Evolutionary conservation across 2,888 invertebrate genomes (phyloP), one percentile per base, ranked within the genome.

Genomic region (Tupiocoris notatus): DNA sequence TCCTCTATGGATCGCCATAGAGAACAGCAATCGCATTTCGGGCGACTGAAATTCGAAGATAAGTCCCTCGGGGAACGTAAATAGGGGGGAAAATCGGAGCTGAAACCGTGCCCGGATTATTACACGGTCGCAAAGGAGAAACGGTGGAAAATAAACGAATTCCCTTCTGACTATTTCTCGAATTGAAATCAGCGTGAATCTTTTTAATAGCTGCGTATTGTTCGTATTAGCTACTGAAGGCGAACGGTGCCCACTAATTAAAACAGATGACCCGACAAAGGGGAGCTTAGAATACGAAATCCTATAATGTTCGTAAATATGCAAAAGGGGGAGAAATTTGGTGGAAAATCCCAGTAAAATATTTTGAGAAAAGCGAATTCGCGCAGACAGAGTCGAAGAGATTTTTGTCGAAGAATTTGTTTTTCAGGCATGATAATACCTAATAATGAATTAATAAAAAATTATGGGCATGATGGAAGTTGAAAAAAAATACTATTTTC

Each of bases 201-300:
- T 65, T 65, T 65, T 39, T 24, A 65, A 65, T 39, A 39, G 65
- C 20, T 65, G 39, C 39, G 17, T 39, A 25, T 65, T 65, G 25
- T 65, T 65, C n/a, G n/a, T n/a, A n/a, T n/a, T n/a, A n/a, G n/a
- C n/a, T n/a, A n/a, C n/a, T n/a, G n/a, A n/a, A 7, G 20, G 39
- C 16, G 65, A 39, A 39, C 18, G 1, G 18, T 20, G 39, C 7
- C 9, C 39, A 18, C 65, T 65, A 65, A 65, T 65, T 65, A 65
- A 65, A 65, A 25, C 65, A 24, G 39, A 65, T n/a, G 17, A 65
- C 39, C 17, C 65, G 18, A 65, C 65, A 3, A 18, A 9, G 61
- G 39, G 65, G 25, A 39, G 65, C 65, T 65, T 17, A 65, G 65
- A 65, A 24, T 65, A 65, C 65, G 17, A 65, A 65, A 39, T 39